A percentile compares a stretch with the other conserved stretches of the same genome.
phyloP scores from a whole-genome alignment of 2,797 vertebrate genomes.

The Arctocebus calabarensis region DNA sequence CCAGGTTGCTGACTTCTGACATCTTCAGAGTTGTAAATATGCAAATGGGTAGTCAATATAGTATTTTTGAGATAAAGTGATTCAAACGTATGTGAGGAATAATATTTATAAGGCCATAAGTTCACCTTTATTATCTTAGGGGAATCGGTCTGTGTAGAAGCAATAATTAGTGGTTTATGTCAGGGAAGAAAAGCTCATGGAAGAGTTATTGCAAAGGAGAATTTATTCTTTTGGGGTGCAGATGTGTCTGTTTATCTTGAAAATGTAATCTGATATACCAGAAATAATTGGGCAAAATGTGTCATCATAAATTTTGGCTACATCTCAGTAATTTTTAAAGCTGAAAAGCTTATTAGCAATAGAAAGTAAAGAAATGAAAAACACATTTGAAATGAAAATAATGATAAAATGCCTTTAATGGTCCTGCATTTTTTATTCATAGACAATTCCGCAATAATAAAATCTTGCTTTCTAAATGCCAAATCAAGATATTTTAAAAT shows the following conservation, averaged over 20 bases:
- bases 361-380: neutral
- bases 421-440: neutral
- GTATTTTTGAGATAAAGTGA: constrained; percentile 27
- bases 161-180: constrained; percentile 8
- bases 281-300: constrained; percentile 62
- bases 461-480: neutral
- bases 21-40: constrained; percentile 15
- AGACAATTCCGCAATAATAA: neutral
- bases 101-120: neutral
- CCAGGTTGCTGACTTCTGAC: neutral
- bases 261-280: neutral
- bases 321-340: constrained; percentile 41
- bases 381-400: neutral
- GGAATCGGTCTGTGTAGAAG: neutral
- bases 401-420: neutral
- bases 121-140: constrained; percentile 3
- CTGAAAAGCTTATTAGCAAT: neutral
- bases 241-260: neutral
- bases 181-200: neutral
- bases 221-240: neutral
- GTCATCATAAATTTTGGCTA: constrained; percentile 32
- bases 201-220: neutral
- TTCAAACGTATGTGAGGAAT: constrained; percentile 34
- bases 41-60: neutral
- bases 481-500: constrained; percentile 9